Base-by-base conservation (phyloP, 2,113 vertebrate species). In the Poecilia latipinna region DNA sequence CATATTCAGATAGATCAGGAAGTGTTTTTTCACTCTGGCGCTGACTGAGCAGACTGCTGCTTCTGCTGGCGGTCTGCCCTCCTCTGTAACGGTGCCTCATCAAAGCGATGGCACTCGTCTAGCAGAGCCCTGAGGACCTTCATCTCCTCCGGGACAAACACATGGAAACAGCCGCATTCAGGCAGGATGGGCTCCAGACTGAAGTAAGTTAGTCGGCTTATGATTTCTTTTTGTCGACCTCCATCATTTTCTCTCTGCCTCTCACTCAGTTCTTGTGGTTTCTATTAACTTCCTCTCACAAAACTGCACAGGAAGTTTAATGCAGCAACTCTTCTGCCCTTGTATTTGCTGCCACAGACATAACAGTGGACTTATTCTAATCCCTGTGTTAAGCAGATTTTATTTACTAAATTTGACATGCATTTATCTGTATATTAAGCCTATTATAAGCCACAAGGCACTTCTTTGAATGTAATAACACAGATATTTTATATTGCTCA, bases 161-260 rank as follows among this genome's bases (percentile, higher is more conserved):
- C 85, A 92, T 94, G 93, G 93, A 89, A 89, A 75, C 85, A 80
- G 72, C 57, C 44, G 31, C 24, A 61, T 62, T 61, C 24, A 8
- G 63, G 62, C 80, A 93, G 11, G 78, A 95, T 95, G 94, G 94
- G 94, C 81, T 93, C 94, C 77, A 93, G 94, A 93, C 69, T 95
- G 48, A 95, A 92, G 94, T 95, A 90, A 92, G 93, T 86, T 32
- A 4, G 67, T 51, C 2, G 75, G 29, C 4, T 12, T 66, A 88
- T 83, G 31, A 61, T 29, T 65, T 37, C 2, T 19, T 68, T 39
- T 11, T 64, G 26, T 74, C 5, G 17, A 10, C 29, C 54, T 37
- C 29, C 71, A 80, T 88, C 71, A 83, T 63, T n/a, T 83, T 74
- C 65, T 57, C 57, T 76, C 32, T 68, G 57, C 71, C 72, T 3